Evolutionary conservation across 2,797 vertebrate genomes (phyloP).

Genomic region (Gymnoscopelus microlampas): DNA sequence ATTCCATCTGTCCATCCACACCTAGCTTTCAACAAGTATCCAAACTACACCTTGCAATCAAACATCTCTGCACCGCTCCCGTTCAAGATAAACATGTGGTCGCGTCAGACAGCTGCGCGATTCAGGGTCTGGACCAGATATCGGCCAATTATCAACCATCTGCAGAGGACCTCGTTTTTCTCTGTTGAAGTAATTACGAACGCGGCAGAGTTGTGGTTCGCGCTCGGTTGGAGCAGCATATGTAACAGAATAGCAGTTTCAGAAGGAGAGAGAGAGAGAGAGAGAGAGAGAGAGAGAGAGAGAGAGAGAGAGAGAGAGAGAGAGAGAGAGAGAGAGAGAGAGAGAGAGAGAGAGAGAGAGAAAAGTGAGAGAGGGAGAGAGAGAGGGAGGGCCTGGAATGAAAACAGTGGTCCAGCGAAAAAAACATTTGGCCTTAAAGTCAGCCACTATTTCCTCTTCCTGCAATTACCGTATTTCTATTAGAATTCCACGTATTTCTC

Average conservation of each 20-base stretch:
- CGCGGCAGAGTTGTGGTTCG: conserved; percentile 23
- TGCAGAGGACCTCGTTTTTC: conserved; percentile 38
- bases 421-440: conserved; percentile 56
- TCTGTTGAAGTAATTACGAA: conserved; percentile 51
- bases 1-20: conserved; percentile 38
- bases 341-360: not conserved
- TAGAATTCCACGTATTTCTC: conserved; percentile 55
- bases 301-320: conserved; percentile 1
- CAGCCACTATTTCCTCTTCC: conserved; percentile 59
- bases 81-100: conserved; percentile 52
- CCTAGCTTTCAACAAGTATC: conserved; percentile 47
- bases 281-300: conserved; percentile 3
- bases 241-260: conserved; percentile 40
- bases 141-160: conserved; percentile 41
- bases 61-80: conserved; percentile 13
- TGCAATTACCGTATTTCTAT: conserved; percentile 52
- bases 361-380: too few species aligned
- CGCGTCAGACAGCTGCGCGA: conserved; percentile 36
- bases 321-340: not conserved
- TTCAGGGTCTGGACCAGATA: conserved; percentile 41
- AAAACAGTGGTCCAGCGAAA: conserved; percentile 47
- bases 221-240: conserved; percentile 22
- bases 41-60: conserved; percentile 35
- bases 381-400: conserved; percentile 25
- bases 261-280: conserved; percentile 2